phyloP scores from a whole-genome alignment of 2,888 invertebrate genomes.

The Halictus ligatus region DNA sequence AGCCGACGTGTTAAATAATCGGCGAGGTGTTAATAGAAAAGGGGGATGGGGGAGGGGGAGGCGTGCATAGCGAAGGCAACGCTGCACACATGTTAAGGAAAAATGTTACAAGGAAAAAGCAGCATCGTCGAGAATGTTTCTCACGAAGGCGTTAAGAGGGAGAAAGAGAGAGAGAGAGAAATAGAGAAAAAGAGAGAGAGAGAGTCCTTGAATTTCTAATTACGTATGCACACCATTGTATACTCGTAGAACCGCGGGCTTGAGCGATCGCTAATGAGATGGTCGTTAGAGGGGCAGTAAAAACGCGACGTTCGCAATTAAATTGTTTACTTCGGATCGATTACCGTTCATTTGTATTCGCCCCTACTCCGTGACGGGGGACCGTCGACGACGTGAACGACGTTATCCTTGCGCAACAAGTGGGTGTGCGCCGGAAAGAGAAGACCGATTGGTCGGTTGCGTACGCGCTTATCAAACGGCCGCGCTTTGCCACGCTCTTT shows the following conservation, averaged over 20 bases:
- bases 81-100: not conserved
- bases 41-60: not conserved
- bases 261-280: slow-evolving; percentile 35
- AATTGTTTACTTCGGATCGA: slow-evolving; percentile 64
- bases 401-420: slow-evolving; percentile 64
- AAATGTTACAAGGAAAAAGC: slow-evolving; percentile 15
- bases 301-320: slow-evolving; percentile 52
- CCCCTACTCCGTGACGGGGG: slow-evolving; percentile 46
- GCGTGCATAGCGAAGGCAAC: not conserved
- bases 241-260: not conserved
- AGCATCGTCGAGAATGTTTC: not conserved
- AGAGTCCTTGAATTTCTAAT: slow-evolving; percentile 12
- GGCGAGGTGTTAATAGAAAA: not conserved
- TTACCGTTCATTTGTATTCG: slow-evolving; percentile 48
- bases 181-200: not conserved
- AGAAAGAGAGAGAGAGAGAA: not conserved
- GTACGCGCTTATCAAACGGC: slow-evolving; percentile 22
- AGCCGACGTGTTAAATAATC: not conserved
- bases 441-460: slow-evolving; percentile 43
- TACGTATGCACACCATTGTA: not conserved
- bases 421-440: slow-evolving; percentile 70
- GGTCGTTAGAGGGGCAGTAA: not conserved
- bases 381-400: slow-evolving; percentile 55
- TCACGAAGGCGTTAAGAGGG: not conserved
- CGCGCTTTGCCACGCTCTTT: slow-evolving; percentile 19